Evolutionary conservation across 2,113 vertebrate species (phyloP), one percentile per base, ranked within the genome.

Genomic region (Alouatta palliata): DNA sequence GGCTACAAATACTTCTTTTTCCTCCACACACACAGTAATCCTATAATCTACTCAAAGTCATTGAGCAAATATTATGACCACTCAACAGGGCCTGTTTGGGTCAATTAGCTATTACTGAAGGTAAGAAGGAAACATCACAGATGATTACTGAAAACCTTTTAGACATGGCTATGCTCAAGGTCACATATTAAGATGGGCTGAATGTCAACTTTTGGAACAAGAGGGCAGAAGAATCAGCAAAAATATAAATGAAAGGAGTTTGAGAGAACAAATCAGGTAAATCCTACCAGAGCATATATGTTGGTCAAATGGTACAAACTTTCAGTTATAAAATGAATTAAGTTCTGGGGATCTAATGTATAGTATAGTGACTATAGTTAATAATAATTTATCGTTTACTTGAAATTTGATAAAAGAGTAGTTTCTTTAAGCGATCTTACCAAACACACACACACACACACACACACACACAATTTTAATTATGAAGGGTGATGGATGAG

Each of bases 51-150:
- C 21, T 89, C 30, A 91, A 94, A 96, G 8, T 56, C 21, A 91
- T 56, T 21, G 64, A 21, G 52, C 52, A 97, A 93, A 54, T 54
- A 94, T 14, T 77, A 93, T 25, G 81, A 97, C 54, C 64, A 91
- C n/a, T 94, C 68, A 87, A 43, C 6, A 4, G n/a, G 35, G 1
- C 1, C 82, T 23, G 23, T 71, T 54, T 40, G 35, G 27, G 70
- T 90, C 58, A 86, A 85, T 73, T 92, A 88, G 7, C 4, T 83
- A 37, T 86, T 88, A 35, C 14, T 80, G 0, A 12, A 84, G 1
- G 3, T 12, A 83, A 79, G 35, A 90, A 91, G 21, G 23, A 97
- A 90, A 87, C 6, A 64, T 52, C n/a, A 87, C 1, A 47, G 6
- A 80, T 76, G 37, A 45, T 56, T 87, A 58, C 77, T 47, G 17